Conservation (phyloP, 2,113 vertebrate genomes). For the Pterophyllum scalare region DNA sequence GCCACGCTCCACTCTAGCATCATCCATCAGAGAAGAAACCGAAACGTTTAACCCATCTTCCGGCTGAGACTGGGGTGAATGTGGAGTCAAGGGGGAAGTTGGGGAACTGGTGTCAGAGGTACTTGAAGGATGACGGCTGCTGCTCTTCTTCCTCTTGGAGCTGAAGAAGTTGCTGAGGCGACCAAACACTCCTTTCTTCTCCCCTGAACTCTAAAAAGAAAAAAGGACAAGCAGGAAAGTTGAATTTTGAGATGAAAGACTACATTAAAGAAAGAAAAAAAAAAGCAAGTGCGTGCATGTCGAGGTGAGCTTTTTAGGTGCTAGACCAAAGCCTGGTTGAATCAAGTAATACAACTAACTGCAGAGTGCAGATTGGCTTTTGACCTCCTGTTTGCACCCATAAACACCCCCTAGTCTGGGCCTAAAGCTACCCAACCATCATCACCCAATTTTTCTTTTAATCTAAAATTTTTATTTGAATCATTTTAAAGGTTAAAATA, state of each 20-base stretch:
- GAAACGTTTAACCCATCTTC: conserved; percentile 50
- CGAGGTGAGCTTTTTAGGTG: no score
- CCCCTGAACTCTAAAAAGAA: conserved; percentile 68
- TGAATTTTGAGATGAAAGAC: neutral
- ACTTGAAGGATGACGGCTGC: conserved; percentile 39
- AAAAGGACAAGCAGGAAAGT: conserved; percentile 9
- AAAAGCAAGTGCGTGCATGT: no score
- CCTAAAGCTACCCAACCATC: neutral
- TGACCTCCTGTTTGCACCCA: neutral
- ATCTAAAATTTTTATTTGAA: neutral
- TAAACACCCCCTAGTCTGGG: rapidly evolving
- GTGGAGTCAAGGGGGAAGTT: conserved; percentile 21
- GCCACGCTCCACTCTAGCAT: neutral
- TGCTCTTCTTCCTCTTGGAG: conserved; percentile 62
- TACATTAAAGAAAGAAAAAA: neutral
- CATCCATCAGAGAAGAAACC: neutral
- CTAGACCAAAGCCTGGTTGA: neutral
- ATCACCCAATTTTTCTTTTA: neutral
- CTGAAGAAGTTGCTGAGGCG: conserved; percentile 75
- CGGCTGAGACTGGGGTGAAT: neutral
- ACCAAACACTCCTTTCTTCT: conserved; percentile 64
- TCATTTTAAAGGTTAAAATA: neutral
- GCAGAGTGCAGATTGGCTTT: no score
- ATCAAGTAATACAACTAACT: no score
- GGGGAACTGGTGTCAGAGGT: conserved; percentile 11